Evolutionary conservation across 1,140 invertebrate species (phyloP).

Genomic region (Drosophila hydei): DNA sequence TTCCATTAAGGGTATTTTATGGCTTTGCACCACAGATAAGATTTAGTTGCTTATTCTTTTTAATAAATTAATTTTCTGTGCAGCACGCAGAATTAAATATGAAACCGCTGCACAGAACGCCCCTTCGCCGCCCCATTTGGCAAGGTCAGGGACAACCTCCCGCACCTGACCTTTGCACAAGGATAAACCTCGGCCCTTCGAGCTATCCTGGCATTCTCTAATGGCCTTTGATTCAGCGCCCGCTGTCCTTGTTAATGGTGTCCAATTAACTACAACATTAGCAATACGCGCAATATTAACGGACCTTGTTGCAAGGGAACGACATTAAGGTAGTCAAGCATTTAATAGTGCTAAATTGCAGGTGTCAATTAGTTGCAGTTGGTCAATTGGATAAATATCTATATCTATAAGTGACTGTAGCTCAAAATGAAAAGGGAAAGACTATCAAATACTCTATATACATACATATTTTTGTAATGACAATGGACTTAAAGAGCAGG

Average conservation of each 20-base stretch:
- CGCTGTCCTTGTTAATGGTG: constrained; percentile 56
- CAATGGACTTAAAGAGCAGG: too few species aligned
- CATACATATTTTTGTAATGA: too few species aligned
- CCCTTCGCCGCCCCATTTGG: not conserved
- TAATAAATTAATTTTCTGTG: constrained; percentile 41
- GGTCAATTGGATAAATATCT: not conserved
- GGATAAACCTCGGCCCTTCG: constrained; percentile 33
- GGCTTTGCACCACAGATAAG: not conserved
- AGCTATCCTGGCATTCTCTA: constrained; percentile 10
- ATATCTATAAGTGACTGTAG: not conserved
- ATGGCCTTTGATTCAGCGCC: constrained; percentile 7
- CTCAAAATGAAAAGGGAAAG: too few species aligned
- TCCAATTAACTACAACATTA: constrained; percentile 66
- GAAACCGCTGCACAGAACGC: constrained; percentile 49
- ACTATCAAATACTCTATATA: too few species aligned
- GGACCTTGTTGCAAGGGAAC: not conserved
- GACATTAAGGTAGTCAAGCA: not conserved
- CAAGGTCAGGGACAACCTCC: constrained; percentile 3
- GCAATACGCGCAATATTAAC: constrained; percentile 7
- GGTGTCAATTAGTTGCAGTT: constrained; percentile 1
- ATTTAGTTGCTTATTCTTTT: not conserved
- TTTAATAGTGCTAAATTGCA: constrained; percentile 23
- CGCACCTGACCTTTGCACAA: constrained; percentile 63
- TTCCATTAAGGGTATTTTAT: not conserved
- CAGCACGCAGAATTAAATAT: constrained; percentile 61